Conservation (phyloP, 2,888 invertebrate species). For the Cylloceria caligata region DNA sequence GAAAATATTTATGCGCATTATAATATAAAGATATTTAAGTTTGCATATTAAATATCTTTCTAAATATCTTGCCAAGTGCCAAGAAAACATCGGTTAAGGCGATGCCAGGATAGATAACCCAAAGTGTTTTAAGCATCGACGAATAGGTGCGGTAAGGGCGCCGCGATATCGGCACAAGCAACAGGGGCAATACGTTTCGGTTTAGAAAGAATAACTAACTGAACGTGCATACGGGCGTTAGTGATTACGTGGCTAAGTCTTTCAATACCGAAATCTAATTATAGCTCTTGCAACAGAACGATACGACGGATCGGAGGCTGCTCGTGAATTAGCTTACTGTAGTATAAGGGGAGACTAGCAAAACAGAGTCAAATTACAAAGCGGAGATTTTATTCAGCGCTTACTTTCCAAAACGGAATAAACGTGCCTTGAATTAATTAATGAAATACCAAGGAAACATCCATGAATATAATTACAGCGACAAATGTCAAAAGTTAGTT, state of each 20-base stretch:
- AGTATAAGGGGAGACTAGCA: conserved; percentile 3
- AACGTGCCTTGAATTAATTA: neutral
- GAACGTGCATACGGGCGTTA: conserved; percentile 32
- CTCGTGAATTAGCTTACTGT: conserved; percentile 25
- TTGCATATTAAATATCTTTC: too few relatives aligned
- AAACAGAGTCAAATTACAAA: conserved; percentile 13
- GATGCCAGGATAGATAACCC: neutral
- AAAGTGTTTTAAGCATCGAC: neutral
- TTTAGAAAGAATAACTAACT: conserved; percentile 55
- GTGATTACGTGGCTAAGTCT: conserved; percentile 50
- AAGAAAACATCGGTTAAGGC: too few relatives aligned
- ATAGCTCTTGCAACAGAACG: conserved; percentile 61
- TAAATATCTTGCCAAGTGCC: too few relatives aligned
- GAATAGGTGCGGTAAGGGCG: too few relatives aligned
- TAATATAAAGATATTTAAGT: too few relatives aligned
- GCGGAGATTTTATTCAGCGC: conserved; percentile 42
- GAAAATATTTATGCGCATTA: too few relatives aligned
- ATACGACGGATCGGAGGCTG: conserved; percentile 42
- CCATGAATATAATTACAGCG: neutral
- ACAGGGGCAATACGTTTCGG: conserved; percentile 44
- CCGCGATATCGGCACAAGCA: conserved; percentile 9
- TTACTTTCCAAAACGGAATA: neutral
- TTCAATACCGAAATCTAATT: conserved; percentile 68
- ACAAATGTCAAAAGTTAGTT: too few relatives aligned
- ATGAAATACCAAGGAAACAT: neutral